A percentile compares a stretch with the other conserved stretches of the same genome.
phyloP scores from a whole-genome alignment of 2,113 vertebrate species.

The Dasyurus viverrinus region DNA sequence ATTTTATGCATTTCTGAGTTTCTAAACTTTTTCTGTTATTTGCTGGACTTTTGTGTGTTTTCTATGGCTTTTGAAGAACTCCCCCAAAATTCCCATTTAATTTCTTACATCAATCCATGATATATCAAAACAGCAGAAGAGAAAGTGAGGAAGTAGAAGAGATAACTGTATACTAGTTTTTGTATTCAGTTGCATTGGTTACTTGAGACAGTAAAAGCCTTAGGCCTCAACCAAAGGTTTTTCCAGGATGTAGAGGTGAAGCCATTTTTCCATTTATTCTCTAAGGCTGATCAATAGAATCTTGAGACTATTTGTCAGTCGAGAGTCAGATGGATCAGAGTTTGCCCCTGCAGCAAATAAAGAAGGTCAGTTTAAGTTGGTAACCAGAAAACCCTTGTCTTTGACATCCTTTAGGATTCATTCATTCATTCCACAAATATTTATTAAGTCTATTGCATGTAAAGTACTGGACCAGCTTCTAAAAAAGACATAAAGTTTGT shows the following conservation, averaged over 20 bases:
- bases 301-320: background rate
- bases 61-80: background rate
- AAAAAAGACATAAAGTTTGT: background rate
- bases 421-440: background rate
- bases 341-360: background rate
- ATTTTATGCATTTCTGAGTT: background rate
- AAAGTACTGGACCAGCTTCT: background rate
- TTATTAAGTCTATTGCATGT: background rate
- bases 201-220: background rate
- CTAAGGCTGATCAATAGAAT: background rate
- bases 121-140: no score
- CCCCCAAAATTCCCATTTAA: background rate
- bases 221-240: background rate
- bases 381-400: background rate
- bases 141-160: no score
- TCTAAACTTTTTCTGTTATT: background rate
- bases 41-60: background rate
- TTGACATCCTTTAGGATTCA: background rate
- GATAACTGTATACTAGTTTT: background rate
- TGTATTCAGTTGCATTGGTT: background rate
- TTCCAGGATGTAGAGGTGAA: background rate
- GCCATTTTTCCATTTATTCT: background rate
- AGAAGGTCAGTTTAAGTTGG: background rate
- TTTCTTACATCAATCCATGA: background rate
- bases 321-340: background rate